These are phyloP conservation scores for Apeltes quadracus DNA, from an alignment of 2,113 vertebrate genomes.

Conservation along the genomic window DNA sequence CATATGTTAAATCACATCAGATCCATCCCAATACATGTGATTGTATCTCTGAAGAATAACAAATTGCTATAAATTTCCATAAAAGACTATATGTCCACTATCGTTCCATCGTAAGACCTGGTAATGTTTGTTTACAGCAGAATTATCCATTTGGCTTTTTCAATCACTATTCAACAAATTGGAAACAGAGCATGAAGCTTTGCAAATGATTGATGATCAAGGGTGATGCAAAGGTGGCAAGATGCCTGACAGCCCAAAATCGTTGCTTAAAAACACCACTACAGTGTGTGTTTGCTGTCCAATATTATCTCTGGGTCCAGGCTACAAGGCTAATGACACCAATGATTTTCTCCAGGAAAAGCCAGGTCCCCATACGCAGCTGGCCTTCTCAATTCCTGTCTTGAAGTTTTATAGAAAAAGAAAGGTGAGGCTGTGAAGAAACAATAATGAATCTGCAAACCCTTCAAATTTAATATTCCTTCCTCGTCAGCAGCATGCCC, in stretches of 20 bases:
- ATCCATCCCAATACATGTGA: background rate
- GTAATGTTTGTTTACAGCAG: constrained; percentile 1
- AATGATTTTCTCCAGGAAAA: background rate
- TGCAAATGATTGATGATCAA: constrained; percentile 23
- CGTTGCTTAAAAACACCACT: background rate
- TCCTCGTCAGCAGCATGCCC: background rate
- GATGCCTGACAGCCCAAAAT: constrained; percentile 16
- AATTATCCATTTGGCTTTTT: background rate
- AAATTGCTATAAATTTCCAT: background rate
- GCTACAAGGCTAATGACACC: background rate
- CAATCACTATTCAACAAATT: constrained; percentile 9
- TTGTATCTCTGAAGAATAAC: background rate
- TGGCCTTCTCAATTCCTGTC: background rate
- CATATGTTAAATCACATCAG: background rate
- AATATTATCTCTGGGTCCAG: background rate
- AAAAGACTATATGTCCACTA: background rate
- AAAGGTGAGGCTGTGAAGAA: background rate
- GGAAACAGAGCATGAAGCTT: constrained; percentile 20
- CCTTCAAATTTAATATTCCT: background rate
- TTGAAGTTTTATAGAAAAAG: background rate
- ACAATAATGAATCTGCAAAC: background rate
- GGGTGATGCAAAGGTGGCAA: constrained; percentile 19
- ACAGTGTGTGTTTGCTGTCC: background rate
- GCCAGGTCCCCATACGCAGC: background rate
- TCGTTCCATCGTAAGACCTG: background rate